These are phyloP conservation scores for Colistium nudipinnis DNA, from an alignment of 2,113 vertebrate genomes.

Conservation along the genomic window DNA sequence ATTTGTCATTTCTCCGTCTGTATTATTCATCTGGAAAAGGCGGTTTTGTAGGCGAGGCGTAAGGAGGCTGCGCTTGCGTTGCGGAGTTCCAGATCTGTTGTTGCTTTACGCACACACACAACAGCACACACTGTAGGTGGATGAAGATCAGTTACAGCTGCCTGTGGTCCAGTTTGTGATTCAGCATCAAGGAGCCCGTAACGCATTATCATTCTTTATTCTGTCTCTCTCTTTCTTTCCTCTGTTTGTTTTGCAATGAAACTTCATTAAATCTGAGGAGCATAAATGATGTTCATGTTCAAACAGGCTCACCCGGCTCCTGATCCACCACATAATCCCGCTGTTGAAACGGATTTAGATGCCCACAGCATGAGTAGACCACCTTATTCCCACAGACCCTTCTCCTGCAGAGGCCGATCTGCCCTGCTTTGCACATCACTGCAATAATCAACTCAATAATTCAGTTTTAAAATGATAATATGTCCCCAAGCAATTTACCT, in stretches of 20 bases:
- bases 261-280: neutral
- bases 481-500: conserved; percentile 44
- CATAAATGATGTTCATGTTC: neutral
- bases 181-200: conserved; percentile 63
- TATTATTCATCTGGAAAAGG: conserved; percentile 67
- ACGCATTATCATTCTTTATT: neutral
- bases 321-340: neutral
- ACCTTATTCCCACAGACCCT: neutral
- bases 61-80: conserved; percentile 2
- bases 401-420: neutral
- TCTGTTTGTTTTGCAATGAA: neutral
- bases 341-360: neutral
- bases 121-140: neutral
- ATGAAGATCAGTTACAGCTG: conserved; percentile 42
- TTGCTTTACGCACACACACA: conserved; percentile 13
- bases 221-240: neutral
- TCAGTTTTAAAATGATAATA: conserved; percentile 57
- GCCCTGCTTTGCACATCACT: conserved; percentile 23
- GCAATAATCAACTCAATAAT: conserved; percentile 55
- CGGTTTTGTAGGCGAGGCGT: conserved; percentile 43
- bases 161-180: conserved; percentile 41
- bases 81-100: conserved; percentile 15
- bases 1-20: conserved; percentile 62
- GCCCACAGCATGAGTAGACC: neutral
- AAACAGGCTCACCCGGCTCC: neutral